Percentiles rank a stretch among this genome's conserved stretches.
Conservation (phyloP, 1,140 invertebrate species). For the Solenopsis fugax region DNA sequence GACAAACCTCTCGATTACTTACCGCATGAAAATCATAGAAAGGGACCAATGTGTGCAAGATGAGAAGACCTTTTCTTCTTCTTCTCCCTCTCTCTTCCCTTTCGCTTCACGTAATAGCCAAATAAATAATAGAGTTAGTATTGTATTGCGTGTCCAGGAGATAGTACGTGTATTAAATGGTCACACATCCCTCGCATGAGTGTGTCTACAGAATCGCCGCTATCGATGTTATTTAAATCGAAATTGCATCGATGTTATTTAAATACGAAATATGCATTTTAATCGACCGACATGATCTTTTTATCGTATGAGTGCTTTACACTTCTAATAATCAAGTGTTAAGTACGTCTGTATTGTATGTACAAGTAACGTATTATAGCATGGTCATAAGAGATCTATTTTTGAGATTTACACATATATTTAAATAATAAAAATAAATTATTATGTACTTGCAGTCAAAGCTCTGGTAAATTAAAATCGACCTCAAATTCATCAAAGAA, state of each 20-base stretch:
- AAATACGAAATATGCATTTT: background rate
- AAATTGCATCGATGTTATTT: background rate
- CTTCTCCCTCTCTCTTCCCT: background rate
- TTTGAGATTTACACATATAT: background rate
- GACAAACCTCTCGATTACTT: slow-evolving; percentile 13
- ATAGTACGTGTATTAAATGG: slow-evolving; percentile 21
- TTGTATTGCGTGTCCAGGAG: background rate
- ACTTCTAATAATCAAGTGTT: background rate
- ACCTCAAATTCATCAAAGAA: background rate
- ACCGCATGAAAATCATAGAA: slow-evolving; percentile 31
- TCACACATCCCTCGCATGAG: slow-evolving; percentile 28
- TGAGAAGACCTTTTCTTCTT: background rate
- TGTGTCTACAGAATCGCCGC: slow-evolving; percentile 11
- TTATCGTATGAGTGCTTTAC: background rate
- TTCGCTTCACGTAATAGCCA: slow-evolving; percentile 62
- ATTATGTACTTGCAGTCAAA: background rate
- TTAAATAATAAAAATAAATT: slow-evolving; percentile 32
- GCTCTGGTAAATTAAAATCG: background rate
- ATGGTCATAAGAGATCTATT: background rate
- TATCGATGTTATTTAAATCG: slow-evolving; percentile 5
- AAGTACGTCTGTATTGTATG: background rate
- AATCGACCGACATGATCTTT: background rate
- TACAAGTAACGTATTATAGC: background rate
- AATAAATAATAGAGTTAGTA: slow-evolving; percentile 65
- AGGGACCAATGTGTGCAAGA: slow-evolving; percentile 54